Conservation (phyloP, 2,797 vertebrate species). For the Garrulus glandarius region DNA sequence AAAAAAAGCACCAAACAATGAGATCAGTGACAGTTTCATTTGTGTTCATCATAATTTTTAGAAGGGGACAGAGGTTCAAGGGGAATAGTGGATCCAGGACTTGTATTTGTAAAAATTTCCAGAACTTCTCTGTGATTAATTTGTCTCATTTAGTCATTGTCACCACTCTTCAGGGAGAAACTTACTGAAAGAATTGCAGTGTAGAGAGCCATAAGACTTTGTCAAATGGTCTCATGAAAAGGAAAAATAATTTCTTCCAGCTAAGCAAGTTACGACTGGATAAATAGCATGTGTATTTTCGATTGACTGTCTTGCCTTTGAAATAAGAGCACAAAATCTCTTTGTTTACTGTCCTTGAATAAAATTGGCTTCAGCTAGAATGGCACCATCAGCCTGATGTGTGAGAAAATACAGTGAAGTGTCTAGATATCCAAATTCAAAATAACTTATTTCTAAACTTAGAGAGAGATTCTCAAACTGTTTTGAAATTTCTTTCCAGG, state of each 20-base stretch:
- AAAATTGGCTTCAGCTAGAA: neutral
- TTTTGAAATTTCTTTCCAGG: neutral
- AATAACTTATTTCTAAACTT: neutral
- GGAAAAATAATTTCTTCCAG: neutral
- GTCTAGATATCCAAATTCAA: neutral
- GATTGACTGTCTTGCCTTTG: neutral
- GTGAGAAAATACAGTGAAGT: neutral
- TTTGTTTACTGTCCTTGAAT: neutral
- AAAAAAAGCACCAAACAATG: neutral
- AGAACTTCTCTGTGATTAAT: neutral
- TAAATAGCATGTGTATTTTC: rapidly evolving
- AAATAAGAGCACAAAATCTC: neutral
- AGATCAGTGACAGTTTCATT: neutral
- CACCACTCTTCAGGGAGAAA: neutral
- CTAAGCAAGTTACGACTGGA: neutral
- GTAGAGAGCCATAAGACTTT: neutral
- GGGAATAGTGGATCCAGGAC: neutral
- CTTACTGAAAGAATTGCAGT: neutral
- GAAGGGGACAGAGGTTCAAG: neutral
- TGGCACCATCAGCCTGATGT: neutral
- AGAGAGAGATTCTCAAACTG: neutral
- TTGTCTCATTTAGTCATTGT: neutral
- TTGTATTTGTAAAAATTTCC: neutral
- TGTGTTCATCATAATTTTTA: neutral
- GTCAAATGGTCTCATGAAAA: neutral